A percentile compares a stretch with the other conserved stretches of the same genome.
Evolutionary conservation across 1,140 invertebrate genomes (phyloP).

Genomic region (Sitophilus oryzae): DNA sequence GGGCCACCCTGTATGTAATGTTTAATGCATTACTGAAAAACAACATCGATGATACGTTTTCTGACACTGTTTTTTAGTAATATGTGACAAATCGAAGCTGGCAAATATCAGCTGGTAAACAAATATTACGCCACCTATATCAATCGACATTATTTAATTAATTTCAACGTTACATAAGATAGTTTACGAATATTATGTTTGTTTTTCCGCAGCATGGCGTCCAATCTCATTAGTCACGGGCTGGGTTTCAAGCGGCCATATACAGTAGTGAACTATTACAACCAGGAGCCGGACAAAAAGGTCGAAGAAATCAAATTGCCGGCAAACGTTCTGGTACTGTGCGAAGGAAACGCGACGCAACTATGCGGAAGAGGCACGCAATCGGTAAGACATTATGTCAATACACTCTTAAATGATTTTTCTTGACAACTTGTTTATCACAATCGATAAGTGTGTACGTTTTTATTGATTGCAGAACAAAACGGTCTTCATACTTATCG

Average conservation of each 20-base stretch:
- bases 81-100: too few species aligned
- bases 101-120: too few species aligned
- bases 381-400: slow-evolving; percentile 11
- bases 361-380: slow-evolving; percentile 26
- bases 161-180: slow-evolving; percentile 2
- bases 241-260: slow-evolving; percentile 22
- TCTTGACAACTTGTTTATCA: too few species aligned
- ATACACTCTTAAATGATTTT: neutral
- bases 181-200: neutral
- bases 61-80: too few species aligned
- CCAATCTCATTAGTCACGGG: slow-evolving; percentile 23
- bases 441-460: too few species aligned
- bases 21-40: too few species aligned
- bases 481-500: too few species aligned
- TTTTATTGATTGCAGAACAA: too few species aligned
- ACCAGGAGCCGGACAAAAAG: slow-evolving; percentile 22
- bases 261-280: slow-evolving; percentile 34
- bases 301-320: slow-evolving; percentile 29
- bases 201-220: slow-evolving; percentile 19
- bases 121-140: too few species aligned
- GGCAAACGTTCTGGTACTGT: slow-evolving; percentile 29
- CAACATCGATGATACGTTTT: too few species aligned
- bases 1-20: too few species aligned
- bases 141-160: too few species aligned
- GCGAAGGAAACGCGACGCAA: slow-evolving; percentile 29